Percentiles rank a stretch among this genome's conserved stretches.
Conservation (phyloP, 1,140 invertebrate genomes). For the Eurytemora carolleeae region DNA sequence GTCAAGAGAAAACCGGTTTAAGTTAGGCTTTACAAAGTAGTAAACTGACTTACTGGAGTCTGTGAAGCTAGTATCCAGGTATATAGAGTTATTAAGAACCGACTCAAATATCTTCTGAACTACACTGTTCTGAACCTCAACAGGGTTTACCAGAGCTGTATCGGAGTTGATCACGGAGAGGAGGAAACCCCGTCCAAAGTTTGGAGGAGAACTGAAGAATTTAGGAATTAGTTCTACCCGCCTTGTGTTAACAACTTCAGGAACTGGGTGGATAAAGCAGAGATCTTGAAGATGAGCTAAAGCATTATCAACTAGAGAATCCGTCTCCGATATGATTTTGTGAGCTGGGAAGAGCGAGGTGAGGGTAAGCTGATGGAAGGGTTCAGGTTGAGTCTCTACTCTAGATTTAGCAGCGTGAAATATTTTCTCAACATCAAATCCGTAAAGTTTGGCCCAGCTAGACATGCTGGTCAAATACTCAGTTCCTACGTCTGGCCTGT, state of each 20-base stretch:
- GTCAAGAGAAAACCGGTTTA: conserved; percentile 65
- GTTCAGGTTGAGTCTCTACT: background rate
- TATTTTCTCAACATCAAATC: conserved; percentile 64
- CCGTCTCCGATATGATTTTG: background rate
- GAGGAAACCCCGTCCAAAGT: conserved; percentile 72
- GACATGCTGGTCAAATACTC: conserved; percentile 35
- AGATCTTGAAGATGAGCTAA: background rate
- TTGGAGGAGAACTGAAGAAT: conserved; percentile 56
- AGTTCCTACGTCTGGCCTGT: conserved; percentile 38
- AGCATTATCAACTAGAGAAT: background rate
- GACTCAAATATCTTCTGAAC: conserved; percentile 68
- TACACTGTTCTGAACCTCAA: conserved; percentile 4
- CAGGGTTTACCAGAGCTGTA: conserved; percentile 30
- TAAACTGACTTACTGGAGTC: conserved; percentile 68
- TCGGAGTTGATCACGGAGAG: conserved; percentile 45
- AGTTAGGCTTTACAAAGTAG: conserved; percentile 81
- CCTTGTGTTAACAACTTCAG: conserved; percentile 28
- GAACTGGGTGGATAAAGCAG: background rate
- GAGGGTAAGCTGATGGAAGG: background rate
- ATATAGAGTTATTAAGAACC: conserved; percentile 72
- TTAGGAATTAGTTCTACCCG: conserved; percentile 35
- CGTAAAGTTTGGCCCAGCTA: conserved; percentile 66
- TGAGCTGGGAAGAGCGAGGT: background rate
- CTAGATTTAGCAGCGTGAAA: conserved; percentile 52
- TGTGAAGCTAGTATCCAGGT: conserved; percentile 73